phyloP scores from a whole-genome alignment of 2,888 invertebrate genomes.

The Zeuzera pyrina region DNA sequence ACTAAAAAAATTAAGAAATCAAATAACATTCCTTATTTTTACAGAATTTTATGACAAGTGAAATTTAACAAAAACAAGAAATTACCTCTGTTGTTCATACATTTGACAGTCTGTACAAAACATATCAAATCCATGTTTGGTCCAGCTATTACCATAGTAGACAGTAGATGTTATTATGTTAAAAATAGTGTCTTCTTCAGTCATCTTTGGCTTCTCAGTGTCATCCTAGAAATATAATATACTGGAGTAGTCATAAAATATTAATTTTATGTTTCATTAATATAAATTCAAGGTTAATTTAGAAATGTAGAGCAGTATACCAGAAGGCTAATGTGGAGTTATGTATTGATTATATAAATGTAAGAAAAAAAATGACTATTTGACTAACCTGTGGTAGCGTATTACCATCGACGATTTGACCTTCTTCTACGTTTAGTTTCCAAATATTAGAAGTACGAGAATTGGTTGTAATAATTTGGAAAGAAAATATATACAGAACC shows the following conservation, averaged over 20 bases:
- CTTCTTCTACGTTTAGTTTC: constrained; percentile 84
- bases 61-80: too few relatives aligned
- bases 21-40: too few relatives aligned
- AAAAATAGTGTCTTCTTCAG: constrained; percentile 80
- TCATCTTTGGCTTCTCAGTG: constrained; percentile 46
- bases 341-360: constrained; percentile 47
- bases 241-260: neutral
- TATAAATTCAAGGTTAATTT: neutral
- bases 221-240: constrained; percentile 43
- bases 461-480: constrained; percentile 81
- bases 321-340: neutral
- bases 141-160: constrained; percentile 77
- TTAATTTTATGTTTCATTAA: neutral
- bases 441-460: constrained; percentile 88
- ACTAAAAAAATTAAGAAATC: too few relatives aligned
- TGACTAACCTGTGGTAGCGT: constrained; percentile 68
- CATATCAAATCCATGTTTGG: constrained; percentile 76
- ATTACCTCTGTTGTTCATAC: constrained; percentile 65
- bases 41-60: too few relatives aligned
- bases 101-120: constrained; percentile 76
- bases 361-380: constrained; percentile 21
- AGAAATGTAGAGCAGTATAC: neutral
- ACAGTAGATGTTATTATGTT: constrained; percentile 83
- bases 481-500: constrained; percentile 79
- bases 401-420: constrained; percentile 79